These are phyloP conservation scores for Lycopodina hypogea DNA, from an alignment of 37 sponge, comb jelly and placozoan species.

Conservation along the genomic window DNA sequence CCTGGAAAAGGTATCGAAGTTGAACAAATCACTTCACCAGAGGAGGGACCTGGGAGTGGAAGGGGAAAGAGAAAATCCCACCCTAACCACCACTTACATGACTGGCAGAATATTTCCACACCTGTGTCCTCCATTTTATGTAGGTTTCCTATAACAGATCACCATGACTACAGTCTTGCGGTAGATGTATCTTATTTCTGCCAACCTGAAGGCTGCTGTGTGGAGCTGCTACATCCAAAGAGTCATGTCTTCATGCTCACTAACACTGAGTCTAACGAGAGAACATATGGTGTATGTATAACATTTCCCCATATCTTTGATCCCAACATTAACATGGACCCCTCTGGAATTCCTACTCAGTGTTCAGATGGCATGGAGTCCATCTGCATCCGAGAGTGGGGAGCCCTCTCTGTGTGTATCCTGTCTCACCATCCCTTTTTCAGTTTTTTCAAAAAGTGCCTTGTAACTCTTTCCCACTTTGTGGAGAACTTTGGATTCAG, in stretches of 20 bases:
- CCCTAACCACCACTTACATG: not conserved
- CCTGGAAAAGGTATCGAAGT: conserved; percentile 14
- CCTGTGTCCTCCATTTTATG: conserved; percentile 42
- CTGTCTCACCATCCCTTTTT: conserved; percentile 54
- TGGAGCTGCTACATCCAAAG: conserved; percentile 12
- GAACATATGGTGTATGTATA: conserved; percentile 66
- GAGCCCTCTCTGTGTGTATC: conserved; percentile 63
- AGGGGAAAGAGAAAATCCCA: not conserved
- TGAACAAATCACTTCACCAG: not conserved
- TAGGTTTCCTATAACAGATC: conserved; percentile 30
- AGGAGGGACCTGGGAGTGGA: no score
- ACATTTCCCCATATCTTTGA: conserved; percentile 49
- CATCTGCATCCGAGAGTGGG: conserved; percentile 44
- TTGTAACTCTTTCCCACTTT: conserved; percentile 41
- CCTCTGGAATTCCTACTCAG: not conserved
- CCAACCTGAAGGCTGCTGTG: conserved; percentile 47
- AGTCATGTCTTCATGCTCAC: conserved; percentile 72
- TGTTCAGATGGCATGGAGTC: not conserved
- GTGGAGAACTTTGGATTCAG: conserved; percentile 43
- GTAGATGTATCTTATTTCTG: conserved; percentile 69
- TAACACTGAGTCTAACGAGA: conserved; percentile 69
- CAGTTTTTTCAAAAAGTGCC: conserved; percentile 52
- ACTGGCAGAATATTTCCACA: conserved; percentile 10
- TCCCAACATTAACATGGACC: not conserved
- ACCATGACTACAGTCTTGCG: conserved; percentile 29